These are phyloP conservation scores for Helicoverpa armigera DNA, from an alignment of 1,140 invertebrate genomes.

Conservation along the genomic window DNA sequence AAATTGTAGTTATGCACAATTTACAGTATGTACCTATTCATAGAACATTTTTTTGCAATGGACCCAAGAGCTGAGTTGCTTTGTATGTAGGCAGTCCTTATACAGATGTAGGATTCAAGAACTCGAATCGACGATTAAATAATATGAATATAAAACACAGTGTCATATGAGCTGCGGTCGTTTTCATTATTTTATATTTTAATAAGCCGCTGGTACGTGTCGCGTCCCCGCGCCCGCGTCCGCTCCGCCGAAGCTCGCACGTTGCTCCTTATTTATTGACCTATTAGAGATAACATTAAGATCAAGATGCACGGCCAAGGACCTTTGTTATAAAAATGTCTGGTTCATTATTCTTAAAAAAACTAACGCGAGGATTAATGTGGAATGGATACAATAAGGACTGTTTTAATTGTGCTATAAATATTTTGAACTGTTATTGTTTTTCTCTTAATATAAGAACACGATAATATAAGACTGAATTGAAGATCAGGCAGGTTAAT, in stretches of 20 bases:
- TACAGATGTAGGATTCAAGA: slow-evolving; percentile 50
- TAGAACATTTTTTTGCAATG: no score
- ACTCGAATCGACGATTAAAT: slow-evolving; percentile 56
- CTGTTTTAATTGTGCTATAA: slow-evolving; percentile 45
- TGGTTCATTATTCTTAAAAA: slow-evolving; percentile 85
- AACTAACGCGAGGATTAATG: slow-evolving; percentile 70
- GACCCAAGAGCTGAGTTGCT: no score
- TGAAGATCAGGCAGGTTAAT: slow-evolving; percentile 1
- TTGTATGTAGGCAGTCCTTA: not conserved
- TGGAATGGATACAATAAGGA: slow-evolving; percentile 63
- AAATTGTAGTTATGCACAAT: not conserved
- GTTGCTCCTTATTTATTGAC: slow-evolving; percentile 85
- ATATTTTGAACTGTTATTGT: slow-evolving; percentile 42
- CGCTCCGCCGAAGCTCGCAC: slow-evolving; percentile 79
- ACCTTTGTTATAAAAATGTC: slow-evolving; percentile 87
- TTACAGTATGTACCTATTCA: not conserved
- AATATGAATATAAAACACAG: slow-evolving; percentile 64
- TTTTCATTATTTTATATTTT: slow-evolving; percentile 79
- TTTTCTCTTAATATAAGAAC: not conserved
- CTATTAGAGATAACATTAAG: slow-evolving; percentile 87
- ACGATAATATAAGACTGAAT: not conserved
- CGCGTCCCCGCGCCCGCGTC: slow-evolving; percentile 49
- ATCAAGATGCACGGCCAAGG: slow-evolving; percentile 86
- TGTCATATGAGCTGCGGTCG: slow-evolving; percentile 73
- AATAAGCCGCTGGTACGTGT: slow-evolving; percentile 80